Evolutionary conservation across 2,888 invertebrate genomes (phyloP).

Genomic region (Ethmia dodecea): DNA sequence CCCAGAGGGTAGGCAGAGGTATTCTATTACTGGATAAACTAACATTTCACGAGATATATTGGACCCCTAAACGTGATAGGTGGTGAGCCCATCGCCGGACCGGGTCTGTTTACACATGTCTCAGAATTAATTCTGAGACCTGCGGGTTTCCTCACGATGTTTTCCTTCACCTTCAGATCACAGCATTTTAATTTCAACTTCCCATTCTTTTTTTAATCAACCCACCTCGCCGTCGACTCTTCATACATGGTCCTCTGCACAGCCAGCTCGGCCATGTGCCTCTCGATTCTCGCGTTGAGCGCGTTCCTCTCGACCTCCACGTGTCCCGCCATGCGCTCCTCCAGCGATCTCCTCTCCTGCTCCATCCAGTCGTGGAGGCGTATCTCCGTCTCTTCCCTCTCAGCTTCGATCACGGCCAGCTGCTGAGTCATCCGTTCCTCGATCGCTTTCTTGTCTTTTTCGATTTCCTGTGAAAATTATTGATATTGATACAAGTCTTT

Average conservation of each 20-base stretch:
- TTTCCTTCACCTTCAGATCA: no score
- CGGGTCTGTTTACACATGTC: no score
- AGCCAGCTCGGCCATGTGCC: conserved; percentile 36
- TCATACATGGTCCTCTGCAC: conserved; percentile 29
- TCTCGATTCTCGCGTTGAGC: conserved; percentile 22
- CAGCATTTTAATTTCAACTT: no score
- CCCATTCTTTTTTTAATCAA: no score
- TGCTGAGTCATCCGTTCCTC: conserved; percentile 33
- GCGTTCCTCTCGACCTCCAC: conserved; percentile 26
- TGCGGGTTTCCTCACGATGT: no score
- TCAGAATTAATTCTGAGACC: no score
- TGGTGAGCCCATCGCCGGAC: no score
- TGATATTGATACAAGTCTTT: no score
- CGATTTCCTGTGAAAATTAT: conserved; percentile 44
- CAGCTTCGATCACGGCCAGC: conserved; percentile 33
- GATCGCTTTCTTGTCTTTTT: conserved; percentile 28
- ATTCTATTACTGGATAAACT: no score
- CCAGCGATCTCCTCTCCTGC: conserved; percentile 40
- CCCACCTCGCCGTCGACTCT: conserved; percentile 24
- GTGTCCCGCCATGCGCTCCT: conserved; percentile 45
- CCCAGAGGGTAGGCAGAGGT: no score
- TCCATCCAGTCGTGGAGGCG: conserved; percentile 38
- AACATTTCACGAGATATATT: no score
- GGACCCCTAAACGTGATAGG: no score
- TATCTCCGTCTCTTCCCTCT: conserved; percentile 29